Percentiles rank a stretch among this genome's conserved stretches.
These are phyloP conservation scores for Gymnoscopelus braueri DNA, from an alignment of 2,797 vertebrate species.

Conservation along the genomic window DNA sequence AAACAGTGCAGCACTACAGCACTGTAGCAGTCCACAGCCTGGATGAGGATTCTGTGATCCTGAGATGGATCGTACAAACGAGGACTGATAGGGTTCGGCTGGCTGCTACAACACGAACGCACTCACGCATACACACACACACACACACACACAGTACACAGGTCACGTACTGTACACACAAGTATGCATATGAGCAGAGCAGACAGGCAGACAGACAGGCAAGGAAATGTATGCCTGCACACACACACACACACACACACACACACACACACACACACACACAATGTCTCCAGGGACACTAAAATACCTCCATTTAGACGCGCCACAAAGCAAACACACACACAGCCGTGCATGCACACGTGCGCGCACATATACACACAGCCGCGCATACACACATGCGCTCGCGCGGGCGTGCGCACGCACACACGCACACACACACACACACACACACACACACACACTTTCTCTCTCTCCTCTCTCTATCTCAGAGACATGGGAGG, in stretches of 20 bases:
- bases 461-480: too few species aligned
- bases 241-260: neutral
- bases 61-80: slow-evolving; percentile 41
- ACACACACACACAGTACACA: neutral
- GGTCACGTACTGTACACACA: neutral
- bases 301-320: slow-evolving; percentile 74
- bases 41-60: slow-evolving; percentile 37
- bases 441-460: too few species aligned
- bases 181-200: too few species aligned
- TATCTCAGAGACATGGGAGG: too few species aligned
- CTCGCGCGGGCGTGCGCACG: too few species aligned
- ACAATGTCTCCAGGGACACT: slow-evolving; percentile 56
- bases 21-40: slow-evolving; percentile 14
- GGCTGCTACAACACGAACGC: slow-evolving; percentile 12
- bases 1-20: neutral
- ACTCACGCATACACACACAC: slow-evolving; percentile 5
- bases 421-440: slow-evolving; percentile 8
- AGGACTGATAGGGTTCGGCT: slow-evolving; percentile 30
- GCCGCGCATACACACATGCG: neutral
- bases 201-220: too few species aligned
- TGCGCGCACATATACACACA: slow-evolving; percentile 10
- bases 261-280: neutral
- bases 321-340: slow-evolving; percentile 55
- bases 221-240: neutral
- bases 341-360: too few species aligned